Percentiles rank a stretch among this genome's conserved stretches.
Conservation (phyloP, 2,113 vertebrate genomes). For the Casuarius casuarius region DNA sequence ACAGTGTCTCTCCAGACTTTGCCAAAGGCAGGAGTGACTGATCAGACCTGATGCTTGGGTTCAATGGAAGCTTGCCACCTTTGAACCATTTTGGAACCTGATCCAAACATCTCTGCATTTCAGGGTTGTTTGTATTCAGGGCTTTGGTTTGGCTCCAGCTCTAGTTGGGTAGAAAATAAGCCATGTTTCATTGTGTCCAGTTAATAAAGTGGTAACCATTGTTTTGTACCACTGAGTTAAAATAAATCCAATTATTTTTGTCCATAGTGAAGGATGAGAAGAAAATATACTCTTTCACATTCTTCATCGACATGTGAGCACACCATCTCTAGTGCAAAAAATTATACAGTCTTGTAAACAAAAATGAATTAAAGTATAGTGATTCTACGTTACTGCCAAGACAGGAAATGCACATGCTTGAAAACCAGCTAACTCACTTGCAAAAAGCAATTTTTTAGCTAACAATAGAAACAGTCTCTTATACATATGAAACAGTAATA, state of each 20-base stretch:
- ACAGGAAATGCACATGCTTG: background rate
- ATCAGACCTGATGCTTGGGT: background rate
- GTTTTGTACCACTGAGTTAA: background rate
- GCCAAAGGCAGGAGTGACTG: background rate
- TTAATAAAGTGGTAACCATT: background rate
- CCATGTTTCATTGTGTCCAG: background rate
- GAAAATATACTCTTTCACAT: background rate
- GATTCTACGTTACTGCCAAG: background rate
- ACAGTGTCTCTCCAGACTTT: background rate
- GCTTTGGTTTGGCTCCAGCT: background rate
- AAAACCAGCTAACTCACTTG: background rate
- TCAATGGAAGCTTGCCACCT: background rate
- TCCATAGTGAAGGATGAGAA: background rate
- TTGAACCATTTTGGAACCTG: background rate
- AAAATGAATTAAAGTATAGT: background rate
- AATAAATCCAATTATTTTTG: conserved; percentile 2
- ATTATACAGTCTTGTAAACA: background rate
- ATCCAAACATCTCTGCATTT: background rate
- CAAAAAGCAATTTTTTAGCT: background rate
- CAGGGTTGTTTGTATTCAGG: background rate
- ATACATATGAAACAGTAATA: background rate
- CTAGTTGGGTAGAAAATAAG: conserved; percentile 1
- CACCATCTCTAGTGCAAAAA: background rate
- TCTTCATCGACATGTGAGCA: background rate
- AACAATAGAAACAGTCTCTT: background rate